Evolutionary conservation across 2,888 invertebrate genomes (phyloP).

Genomic region (Erebia epiphron): DNA sequence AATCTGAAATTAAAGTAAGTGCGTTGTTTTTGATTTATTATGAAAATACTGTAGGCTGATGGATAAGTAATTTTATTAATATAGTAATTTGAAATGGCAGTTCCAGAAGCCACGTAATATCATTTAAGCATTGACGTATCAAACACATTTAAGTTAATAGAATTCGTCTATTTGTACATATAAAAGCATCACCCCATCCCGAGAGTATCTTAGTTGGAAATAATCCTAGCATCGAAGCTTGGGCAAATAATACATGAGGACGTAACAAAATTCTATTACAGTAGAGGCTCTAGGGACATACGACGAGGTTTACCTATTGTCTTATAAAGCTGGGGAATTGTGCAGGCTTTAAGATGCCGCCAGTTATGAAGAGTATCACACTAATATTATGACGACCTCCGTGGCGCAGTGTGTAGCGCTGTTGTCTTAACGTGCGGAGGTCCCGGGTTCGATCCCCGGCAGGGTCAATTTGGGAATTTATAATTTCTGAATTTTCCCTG

Average conservation of each 20-base stretch:
- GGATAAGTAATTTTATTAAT: no score
- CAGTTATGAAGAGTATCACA: background rate
- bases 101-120: conserved; percentile 5
- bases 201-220: conserved; percentile 20
- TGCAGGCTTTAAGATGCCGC: conserved; percentile 15
- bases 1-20: no score
- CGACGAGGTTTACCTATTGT: conserved; percentile 35
- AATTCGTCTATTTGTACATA: conserved; percentile 12
- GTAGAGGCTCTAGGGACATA: conserved; percentile 38
- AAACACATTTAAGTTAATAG: background rate
- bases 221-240: conserved; percentile 35
- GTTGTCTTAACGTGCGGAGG: no score
- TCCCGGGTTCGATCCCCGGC: no score
- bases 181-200: conserved; percentile 15
- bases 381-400: no score
- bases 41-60: no score
- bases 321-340: conserved; percentile 23
- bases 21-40: no score
- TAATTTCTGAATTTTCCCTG: no score
- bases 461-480: no score
- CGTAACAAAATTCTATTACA: conserved; percentile 46
- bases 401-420: no score
- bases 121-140: background rate
- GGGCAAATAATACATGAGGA: conserved; percentile 44
- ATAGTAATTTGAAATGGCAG: no score